Percentiles rank a stretch among this genome's conserved stretches.
phyloP scores from a whole-genome alignment of 2,888 invertebrate species.

The Dermolepida albohirtum region DNA sequence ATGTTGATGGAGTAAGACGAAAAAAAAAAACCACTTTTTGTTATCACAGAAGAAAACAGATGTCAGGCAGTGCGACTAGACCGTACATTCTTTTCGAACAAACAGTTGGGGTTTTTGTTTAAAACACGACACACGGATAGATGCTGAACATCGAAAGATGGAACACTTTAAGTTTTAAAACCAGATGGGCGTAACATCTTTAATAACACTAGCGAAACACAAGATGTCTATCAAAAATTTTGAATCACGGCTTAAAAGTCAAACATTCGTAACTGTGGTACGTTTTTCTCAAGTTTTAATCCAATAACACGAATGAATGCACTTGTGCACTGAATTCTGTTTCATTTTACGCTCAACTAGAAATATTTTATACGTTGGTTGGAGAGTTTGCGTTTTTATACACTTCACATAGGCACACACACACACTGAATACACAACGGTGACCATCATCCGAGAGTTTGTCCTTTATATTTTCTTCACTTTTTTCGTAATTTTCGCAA shows the following conservation, averaged over 20 bases:
- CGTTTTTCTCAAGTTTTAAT: slow-evolving; percentile 18
- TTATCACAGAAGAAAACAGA: slow-evolving; percentile 45
- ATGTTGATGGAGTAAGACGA: too few species aligned
- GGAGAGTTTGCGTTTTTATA: slow-evolving; percentile 1
- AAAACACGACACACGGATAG: background rate
- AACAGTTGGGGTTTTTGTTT: background rate
- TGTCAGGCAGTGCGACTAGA: slow-evolving; percentile 49
- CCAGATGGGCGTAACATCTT: too few species aligned
- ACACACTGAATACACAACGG: background rate
- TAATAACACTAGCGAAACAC: too few species aligned
- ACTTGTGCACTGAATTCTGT: slow-evolving; percentile 14
- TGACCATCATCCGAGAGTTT: too few species aligned
- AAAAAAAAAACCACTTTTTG: background rate
- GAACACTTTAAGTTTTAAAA: background rate
- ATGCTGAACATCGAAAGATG: too few species aligned
- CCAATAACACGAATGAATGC: slow-evolving; percentile 19
- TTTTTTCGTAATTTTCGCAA: too few species aligned
- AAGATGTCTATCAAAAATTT: slow-evolving; percentile 11
- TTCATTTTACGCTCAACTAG: slow-evolving; percentile 11
- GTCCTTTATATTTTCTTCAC: too few species aligned
- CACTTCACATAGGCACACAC: background rate
- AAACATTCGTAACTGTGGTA: slow-evolving; percentile 26
- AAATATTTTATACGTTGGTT: background rate
- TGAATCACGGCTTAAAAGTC: background rate
- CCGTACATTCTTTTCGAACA: slow-evolving; percentile 16